phyloP scores from a whole-genome alignment of 64 coral and sea anemone genomes.

The Trachythela sp. region DNA sequence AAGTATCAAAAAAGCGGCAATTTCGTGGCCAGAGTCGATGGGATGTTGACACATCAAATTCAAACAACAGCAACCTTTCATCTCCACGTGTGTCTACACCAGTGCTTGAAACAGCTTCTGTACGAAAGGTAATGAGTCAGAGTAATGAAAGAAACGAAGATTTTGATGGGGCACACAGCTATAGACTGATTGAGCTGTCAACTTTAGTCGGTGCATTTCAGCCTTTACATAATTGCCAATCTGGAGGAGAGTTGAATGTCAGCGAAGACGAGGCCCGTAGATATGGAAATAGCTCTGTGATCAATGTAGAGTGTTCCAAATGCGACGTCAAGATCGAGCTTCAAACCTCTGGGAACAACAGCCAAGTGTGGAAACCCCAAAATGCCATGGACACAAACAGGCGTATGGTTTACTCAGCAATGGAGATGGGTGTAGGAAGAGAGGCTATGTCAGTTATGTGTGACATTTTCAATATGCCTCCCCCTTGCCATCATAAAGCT shows the following conservation, averaged over 20 bases:
- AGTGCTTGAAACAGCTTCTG: neutral
- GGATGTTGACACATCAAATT: neutral
- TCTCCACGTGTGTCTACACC: neutral
- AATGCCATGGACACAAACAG: conserved; percentile 1
- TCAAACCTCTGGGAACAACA: neutral
- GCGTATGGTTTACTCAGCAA: neutral
- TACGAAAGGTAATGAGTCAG: neutral
- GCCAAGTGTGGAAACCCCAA: neutral
- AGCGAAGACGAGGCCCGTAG: neutral
- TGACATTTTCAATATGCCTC: conserved; percentile 55
- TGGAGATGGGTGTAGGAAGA: conserved; percentile 43
- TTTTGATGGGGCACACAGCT: conserved; percentile 1
- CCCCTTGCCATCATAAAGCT: conserved; percentile 19
- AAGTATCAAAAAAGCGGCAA: neutral
- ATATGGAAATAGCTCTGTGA: neutral
- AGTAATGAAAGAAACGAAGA: neutral
- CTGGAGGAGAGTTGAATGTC: neutral
- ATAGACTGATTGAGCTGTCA: neutral
- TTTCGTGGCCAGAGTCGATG: neutral
- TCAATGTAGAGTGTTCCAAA: neutral
- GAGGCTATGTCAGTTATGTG: conserved; percentile 53
- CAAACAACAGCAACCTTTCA: neutral
- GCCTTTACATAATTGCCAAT: neutral
- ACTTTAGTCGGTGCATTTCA: neutral
- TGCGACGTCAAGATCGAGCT: neutral